Evolutionary conservation across 2,113 vertebrate species (phyloP).

Genomic region (Ursus arctos): DNA sequence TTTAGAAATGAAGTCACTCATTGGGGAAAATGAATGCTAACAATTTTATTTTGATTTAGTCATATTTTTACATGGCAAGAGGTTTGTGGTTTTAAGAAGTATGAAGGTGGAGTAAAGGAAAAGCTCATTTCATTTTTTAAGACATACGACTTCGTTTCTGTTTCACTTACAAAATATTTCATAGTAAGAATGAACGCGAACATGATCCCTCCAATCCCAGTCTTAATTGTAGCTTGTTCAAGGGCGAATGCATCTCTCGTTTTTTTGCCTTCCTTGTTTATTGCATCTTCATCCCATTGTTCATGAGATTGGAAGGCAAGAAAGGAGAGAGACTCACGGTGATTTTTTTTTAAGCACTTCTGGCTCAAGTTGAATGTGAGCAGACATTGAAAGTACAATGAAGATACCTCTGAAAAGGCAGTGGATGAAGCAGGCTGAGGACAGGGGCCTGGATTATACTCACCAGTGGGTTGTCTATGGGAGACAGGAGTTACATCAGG

Average conservation of each 20-base stretch:
- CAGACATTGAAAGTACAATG: background rate
- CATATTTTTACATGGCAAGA: conserved; percentile 20
- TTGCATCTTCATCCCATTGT: background rate
- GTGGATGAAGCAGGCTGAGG: background rate
- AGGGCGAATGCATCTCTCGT: background rate
- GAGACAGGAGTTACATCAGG: background rate
- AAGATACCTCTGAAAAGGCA: background rate
- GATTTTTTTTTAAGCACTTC: background rate
- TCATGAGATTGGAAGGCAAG: background rate
- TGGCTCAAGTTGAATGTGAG: background rate
- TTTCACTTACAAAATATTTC: background rate
- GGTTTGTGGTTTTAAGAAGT: background rate
- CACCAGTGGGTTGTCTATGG: background rate
- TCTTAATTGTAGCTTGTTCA: background rate
- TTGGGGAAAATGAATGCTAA: conserved; percentile 43
- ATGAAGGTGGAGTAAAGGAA: background rate
- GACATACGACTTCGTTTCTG: background rate
- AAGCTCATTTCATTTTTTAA: background rate
- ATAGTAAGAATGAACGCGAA: background rate
- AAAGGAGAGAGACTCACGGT: background rate
- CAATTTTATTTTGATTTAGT: conserved; percentile 63
- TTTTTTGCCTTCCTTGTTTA: background rate
- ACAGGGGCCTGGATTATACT: no score
- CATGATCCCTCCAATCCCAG: background rate
- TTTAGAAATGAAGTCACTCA: conserved; percentile 32